A percentile compares a stretch with the other conserved stretches of the same genome.
These are phyloP conservation scores for Scytalopus superciliaris DNA, from an alignment of 2,113 vertebrate genomes.

Conservation along the genomic window DNA sequence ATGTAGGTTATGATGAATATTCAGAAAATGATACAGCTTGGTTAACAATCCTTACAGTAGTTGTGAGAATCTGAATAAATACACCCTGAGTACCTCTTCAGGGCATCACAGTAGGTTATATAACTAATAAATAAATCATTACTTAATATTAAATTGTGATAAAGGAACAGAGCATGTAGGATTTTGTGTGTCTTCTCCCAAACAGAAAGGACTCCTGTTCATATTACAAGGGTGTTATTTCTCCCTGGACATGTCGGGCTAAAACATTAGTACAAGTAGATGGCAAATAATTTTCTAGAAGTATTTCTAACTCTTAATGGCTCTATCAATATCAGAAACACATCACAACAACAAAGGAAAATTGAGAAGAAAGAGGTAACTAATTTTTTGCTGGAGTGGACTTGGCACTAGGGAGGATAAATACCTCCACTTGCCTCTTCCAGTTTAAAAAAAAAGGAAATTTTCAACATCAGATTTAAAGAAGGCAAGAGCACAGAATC, in stretches of 20 bases:
- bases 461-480: not conserved
- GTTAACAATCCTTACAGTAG: not conserved
- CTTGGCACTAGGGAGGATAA: not conserved
- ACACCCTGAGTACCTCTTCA: not conserved
- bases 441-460: not conserved
- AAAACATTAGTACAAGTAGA: not conserved
- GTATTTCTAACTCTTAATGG: not conserved
- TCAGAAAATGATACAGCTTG: not conserved
- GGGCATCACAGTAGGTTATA: not conserved
- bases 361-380: not conserved
- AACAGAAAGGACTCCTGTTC: not conserved
- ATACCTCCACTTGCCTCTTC: not conserved
- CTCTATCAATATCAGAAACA: not conserved
- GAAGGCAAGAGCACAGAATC: not conserved
- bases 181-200: not conserved
- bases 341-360: not conserved
- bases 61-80: not conserved
- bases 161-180: not conserved
- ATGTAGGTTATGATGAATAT: not conserved
- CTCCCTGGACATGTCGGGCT: not conserved
- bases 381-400: not conserved
- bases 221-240: not conserved
- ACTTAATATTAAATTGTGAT: not conserved
- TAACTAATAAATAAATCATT: not conserved
- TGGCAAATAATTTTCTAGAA: not conserved